Evolutionary conservation across 2,113 vertebrate genomes (phyloP).

Genomic region (Trinectes maculatus): DNA sequence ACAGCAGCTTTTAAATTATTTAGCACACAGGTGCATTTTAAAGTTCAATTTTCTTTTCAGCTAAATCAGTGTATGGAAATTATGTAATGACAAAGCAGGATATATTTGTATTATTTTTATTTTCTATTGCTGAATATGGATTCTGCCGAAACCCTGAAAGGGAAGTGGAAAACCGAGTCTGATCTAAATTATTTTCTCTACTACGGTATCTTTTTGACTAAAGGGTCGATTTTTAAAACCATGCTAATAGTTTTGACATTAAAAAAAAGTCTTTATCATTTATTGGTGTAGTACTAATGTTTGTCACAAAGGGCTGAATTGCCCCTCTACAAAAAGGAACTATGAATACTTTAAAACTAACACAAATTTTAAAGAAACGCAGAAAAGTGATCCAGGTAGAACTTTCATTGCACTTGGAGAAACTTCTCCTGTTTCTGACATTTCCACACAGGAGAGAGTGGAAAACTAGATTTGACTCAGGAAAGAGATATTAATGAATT

Average conservation of each 20-base stretch:
- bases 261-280: no score
- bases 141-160: not conserved
- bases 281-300: no score
- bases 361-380: no score
- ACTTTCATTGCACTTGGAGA: no score
- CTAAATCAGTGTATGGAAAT: conserved; percentile 14
- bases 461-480: no score
- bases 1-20: conserved; percentile 81
- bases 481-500: no score
- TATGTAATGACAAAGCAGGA: not conserved
- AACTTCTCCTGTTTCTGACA: no score
- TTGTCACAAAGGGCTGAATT: not conserved
- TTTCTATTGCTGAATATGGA: not conserved
- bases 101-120: not conserved
- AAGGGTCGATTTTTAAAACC: not conserved
- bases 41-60: conserved; percentile 54
- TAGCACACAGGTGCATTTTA: conserved; percentile 68
- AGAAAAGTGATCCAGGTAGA: no score
- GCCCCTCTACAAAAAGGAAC: no score
- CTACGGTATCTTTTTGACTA: not conserved
- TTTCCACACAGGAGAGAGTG: no score
- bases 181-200: not conserved
- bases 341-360: no score
- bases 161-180: not conserved
- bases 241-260: no score